Conservation (phyloP, 2,797 vertebrate genomes). For the Tadarida brasiliensis region DNA sequence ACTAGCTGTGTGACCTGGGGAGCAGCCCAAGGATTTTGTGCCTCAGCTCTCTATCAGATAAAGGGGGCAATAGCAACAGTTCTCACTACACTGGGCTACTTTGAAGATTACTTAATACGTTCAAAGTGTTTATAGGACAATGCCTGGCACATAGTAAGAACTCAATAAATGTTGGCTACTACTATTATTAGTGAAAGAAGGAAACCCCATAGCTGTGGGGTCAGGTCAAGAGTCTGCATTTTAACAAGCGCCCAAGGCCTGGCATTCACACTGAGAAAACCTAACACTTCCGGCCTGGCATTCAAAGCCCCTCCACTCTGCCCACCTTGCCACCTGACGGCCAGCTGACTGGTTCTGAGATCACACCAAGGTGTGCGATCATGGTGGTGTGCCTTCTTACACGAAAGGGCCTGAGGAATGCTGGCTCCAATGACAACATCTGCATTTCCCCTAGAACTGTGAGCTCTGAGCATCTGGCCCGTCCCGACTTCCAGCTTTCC, state of each 20-base stretch:
- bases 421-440: neutral
- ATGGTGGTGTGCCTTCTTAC: neutral
- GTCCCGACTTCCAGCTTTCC: neutral
- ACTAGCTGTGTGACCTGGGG: neutral
- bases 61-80: neutral
- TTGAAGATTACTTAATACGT: neutral
- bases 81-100: neutral
- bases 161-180: neutral
- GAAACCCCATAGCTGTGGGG: neutral
- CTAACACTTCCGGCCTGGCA: neutral
- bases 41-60: neutral
- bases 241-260: too few species aligned
- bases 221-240: neutral
- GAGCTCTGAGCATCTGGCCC: neutral
- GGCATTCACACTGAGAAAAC: neutral
- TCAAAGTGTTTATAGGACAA: neutral
- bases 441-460: neutral
- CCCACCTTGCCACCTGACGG: neutral
- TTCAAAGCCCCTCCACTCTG: neutral
- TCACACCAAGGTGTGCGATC: neutral
- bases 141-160: neutral
- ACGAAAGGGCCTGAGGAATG: neutral
- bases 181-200: neutral
- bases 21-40: neutral
- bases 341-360: neutral